These are phyloP conservation scores for Neotragus moschatus DNA, from an alignment of 2,113 vertebrate genomes.

Conservation along the genomic window DNA sequence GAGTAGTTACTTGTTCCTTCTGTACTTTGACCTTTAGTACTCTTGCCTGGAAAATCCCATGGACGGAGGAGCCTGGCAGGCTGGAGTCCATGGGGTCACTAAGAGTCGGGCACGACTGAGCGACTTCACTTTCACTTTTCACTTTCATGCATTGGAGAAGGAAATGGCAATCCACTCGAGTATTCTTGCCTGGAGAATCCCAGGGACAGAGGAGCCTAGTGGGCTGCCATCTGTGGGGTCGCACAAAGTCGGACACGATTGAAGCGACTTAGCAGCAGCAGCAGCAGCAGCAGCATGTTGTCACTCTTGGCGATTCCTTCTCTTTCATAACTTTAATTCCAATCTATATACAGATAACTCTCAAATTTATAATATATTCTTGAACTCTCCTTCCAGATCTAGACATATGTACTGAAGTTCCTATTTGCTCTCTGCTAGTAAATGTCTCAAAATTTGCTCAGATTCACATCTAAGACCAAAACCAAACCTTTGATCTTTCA, in stretches of 20 bases:
- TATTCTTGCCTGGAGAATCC: too few relatives aligned
- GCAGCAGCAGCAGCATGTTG: not conserved
- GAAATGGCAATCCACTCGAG: too few relatives aligned
- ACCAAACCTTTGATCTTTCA: not conserved
- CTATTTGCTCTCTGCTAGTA: not conserved
- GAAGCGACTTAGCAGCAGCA: too few relatives aligned
- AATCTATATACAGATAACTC: not conserved
- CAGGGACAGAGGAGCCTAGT: too few relatives aligned
- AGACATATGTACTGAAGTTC: fast-evolving
- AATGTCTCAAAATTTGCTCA: not conserved
- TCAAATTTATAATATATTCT: not conserved
- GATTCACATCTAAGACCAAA: not conserved
- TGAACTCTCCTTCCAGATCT: not conserved
- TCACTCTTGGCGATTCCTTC: not conserved
- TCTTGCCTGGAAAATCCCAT: too few relatives aligned
- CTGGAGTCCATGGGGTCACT: too few relatives aligned
- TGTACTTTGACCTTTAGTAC: not conserved
- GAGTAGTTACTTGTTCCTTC: not conserved
- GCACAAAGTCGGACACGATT: too few relatives aligned
- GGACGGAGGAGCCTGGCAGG: too few relatives aligned
- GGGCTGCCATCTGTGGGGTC: too few relatives aligned
- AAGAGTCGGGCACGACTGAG: too few relatives aligned
- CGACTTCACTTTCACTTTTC: too few relatives aligned
- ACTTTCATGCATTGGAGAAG: too few relatives aligned
- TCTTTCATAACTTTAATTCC: not conserved